These are phyloP conservation scores for Oreochromis spilurus DNA, from an alignment of 2,113 vertebrate genomes.

Conservation along the genomic window DNA sequence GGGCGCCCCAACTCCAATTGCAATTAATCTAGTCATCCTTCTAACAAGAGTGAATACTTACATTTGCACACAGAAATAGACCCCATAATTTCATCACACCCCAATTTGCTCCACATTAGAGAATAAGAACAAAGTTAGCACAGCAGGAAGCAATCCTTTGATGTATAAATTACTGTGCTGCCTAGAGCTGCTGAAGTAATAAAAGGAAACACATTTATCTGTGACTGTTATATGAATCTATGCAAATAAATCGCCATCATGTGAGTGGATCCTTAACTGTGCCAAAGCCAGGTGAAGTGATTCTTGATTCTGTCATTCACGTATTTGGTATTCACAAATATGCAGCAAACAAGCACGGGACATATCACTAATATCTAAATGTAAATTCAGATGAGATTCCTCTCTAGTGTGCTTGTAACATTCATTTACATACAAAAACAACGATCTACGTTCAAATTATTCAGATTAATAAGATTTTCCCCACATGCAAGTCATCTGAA, in stretches of 20 bases:
- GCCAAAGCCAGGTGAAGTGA: neutral
- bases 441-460: neutral
- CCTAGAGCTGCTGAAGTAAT: neutral
- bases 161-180: neutral
- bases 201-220: neutral
- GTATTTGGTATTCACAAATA: neutral
- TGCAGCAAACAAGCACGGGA: neutral
- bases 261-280: neutral
- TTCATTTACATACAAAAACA: conserved; percentile 3
- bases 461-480: neutral
- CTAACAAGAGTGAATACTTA: neutral
- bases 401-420: neutral
- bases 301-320: neutral
- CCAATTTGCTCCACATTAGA: neutral
- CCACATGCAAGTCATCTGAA: neutral
- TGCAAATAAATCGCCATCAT: neutral
- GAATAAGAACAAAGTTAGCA: neutral
- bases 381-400: conserved; percentile 5
- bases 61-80: neutral
- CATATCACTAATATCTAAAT: conserved; percentile 20
- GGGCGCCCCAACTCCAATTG: neutral
- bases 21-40: neutral
- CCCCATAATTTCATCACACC: neutral
- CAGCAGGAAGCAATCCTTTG: neutral
- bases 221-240: neutral